Percentiles rank a stretch among this genome's conserved stretches.
Evolutionary conservation across 2,888 invertebrate genomes (phyloP).

Genomic region (Entomobrya multifasciata): DNA sequence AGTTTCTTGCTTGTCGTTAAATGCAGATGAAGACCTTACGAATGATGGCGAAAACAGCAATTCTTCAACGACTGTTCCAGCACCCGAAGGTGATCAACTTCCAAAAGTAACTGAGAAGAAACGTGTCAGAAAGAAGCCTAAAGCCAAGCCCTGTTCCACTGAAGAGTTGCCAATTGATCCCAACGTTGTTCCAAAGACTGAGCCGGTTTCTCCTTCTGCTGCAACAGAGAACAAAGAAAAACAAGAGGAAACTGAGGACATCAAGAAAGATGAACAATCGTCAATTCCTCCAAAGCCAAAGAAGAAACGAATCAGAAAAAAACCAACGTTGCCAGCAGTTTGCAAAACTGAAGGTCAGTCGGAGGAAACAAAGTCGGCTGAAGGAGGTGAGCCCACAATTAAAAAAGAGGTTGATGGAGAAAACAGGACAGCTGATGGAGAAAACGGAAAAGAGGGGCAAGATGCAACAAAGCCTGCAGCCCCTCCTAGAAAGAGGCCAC

Average conservation of each 20-base stretch:
- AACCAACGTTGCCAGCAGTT: background rate
- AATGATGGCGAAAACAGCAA: background rate
- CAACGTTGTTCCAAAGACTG: conserved; percentile 12
- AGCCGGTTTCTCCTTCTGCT: conserved; percentile 8
- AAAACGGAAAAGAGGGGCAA: background rate
- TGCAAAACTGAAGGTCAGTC: background rate
- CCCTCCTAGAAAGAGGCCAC: conserved; percentile 4
- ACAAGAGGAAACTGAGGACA: background rate
- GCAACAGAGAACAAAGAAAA: background rate
- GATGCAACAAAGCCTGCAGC: background rate
- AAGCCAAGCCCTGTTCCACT: background rate
- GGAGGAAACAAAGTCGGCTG: background rate
- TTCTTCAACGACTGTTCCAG: background rate
- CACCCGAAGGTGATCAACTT: background rate
- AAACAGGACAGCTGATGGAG: background rate
- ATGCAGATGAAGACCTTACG: background rate
- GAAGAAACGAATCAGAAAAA: conserved; percentile 21
- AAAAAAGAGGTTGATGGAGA: conserved; percentile 14
- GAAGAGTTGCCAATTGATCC: background rate
- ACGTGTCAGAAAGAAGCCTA: background rate
- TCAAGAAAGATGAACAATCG: background rate
- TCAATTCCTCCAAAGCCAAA: background rate
- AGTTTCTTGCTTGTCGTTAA: background rate
- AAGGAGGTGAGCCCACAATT: background rate
- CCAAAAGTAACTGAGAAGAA: conserved; percentile 7